A percentile compares a stretch with the other conserved stretches of the same genome.
Conservation (phyloP, 1,140 invertebrate species). For the Onthophagus taurus region DNA sequence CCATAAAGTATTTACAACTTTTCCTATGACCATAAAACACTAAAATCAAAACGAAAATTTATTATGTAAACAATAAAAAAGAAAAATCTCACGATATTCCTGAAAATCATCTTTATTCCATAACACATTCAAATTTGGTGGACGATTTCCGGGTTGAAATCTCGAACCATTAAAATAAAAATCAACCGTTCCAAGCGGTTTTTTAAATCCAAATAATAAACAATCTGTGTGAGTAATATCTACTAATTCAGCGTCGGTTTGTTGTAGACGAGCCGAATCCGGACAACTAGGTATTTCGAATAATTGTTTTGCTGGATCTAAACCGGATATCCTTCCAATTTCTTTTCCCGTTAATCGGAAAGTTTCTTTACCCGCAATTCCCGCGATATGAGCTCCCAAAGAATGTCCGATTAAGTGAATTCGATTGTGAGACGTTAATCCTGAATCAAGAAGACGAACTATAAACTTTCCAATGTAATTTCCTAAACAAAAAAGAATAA, state of each 20-base stretch:
- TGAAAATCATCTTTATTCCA: neutral
- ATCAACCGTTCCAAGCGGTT: neutral
- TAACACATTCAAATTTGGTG: constrained; percentile 2
- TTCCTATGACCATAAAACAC: constrained; percentile 8
- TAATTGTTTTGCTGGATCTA: constrained; percentile 63
- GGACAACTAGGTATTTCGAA: constrained; percentile 40
- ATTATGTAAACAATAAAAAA: neutral
- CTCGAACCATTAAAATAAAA: constrained; percentile 3
- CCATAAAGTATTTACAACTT: constrained; percentile 1
- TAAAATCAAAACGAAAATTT: neutral
- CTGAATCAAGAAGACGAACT: too few relatives aligned
- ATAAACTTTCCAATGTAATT: too few relatives aligned
- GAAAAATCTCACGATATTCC: neutral
- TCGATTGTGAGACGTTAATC: too few relatives aligned
- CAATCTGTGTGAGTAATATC: constrained; percentile 1
- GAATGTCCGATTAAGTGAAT: constrained; percentile 51
- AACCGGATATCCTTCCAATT: constrained; percentile 47
- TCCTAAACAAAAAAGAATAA: too few relatives aligned
- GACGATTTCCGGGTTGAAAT: constrained; percentile 1
- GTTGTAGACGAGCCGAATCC: neutral
- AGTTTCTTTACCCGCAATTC: constrained; percentile 50
- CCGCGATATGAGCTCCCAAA: constrained; percentile 64
- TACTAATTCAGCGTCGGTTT: constrained; percentile 5
- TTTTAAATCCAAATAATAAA: neutral
- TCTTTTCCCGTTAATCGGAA: neutral